phyloP scores from a whole-genome alignment of 2,888 invertebrate species.

The Galerucella nymphaeae region DNA sequence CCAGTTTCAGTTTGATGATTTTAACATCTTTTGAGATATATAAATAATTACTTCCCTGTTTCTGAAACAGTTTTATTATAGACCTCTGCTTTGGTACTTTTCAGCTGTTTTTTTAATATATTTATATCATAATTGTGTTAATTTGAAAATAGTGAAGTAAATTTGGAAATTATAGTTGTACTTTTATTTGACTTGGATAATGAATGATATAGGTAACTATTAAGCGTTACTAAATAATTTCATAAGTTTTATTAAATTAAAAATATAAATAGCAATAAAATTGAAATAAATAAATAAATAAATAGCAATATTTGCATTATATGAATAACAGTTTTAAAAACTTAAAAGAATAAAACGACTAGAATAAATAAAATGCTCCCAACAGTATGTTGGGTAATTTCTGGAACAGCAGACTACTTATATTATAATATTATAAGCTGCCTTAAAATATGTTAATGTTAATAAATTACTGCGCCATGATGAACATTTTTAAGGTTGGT shows the following conservation, averaged over 20 bases:
- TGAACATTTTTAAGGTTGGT: not conserved
- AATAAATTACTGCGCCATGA: not conserved
- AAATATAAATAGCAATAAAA: constrained; percentile 45
- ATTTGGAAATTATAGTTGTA: not conserved
- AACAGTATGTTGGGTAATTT: constrained; percentile 54
- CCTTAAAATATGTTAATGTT: not conserved
- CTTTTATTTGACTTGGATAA: constrained; percentile 35
- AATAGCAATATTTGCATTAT: constrained; percentile 17
- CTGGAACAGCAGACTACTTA: constrained; percentile 24
- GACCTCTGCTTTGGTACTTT: no score
- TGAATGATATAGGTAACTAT: constrained; percentile 22
- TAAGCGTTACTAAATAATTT: constrained; percentile 44
- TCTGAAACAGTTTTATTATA: no score
- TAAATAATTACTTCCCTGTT: no score
- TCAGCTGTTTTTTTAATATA: not conserved
- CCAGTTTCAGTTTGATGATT: no score
- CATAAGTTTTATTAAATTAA: constrained; percentile 39
- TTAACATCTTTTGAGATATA: no score
- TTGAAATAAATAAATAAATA: constrained; percentile 36
- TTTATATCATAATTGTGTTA: no score
- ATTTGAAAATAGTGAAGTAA: no score
- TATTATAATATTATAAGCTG: not conserved
- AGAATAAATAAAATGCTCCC: constrained; percentile 48
- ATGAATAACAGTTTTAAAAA: constrained; percentile 28
- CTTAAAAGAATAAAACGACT: constrained; percentile 23